A percentile compares a stretch with the other conserved stretches of the same genome.
Conservation (phyloP, 2,888 invertebrate species). For the Mythimna loreyi region DNA sequence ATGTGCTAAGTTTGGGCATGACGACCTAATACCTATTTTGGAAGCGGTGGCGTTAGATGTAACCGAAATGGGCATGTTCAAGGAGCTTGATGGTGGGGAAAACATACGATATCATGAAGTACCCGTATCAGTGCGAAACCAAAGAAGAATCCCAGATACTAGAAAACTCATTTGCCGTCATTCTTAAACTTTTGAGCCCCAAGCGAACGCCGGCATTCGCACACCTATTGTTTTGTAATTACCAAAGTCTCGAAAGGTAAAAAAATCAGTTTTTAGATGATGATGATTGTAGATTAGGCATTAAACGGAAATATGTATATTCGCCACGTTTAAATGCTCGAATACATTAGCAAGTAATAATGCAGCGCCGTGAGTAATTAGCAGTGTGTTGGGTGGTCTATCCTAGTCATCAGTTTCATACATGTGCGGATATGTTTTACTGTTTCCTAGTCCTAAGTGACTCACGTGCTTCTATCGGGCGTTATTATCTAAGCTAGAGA, state of each 20-base stretch:
- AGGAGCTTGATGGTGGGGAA: not conserved
- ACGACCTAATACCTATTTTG: constrained; percentile 40
- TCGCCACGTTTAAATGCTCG: constrained; percentile 55
- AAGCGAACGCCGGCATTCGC: too few species aligned
- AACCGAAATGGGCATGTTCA: constrained; percentile 21
- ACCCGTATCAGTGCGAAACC: not conserved
- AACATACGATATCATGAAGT: not conserved
- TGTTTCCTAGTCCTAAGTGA: not conserved
- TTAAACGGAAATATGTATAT: constrained; percentile 38
- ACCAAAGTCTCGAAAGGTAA: too few species aligned
- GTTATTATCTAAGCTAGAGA: not conserved
- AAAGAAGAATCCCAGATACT: not conserved
- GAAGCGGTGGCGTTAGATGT: constrained; percentile 40
- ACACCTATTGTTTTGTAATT: too few species aligned
- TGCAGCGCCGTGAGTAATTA: constrained; percentile 60
- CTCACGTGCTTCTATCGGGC: not conserved
- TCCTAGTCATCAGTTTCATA: constrained; percentile 39
- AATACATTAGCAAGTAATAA: constrained; percentile 60
- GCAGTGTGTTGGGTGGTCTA: constrained; percentile 50
- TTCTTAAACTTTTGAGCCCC: constrained; percentile 23
- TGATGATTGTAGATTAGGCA: constrained; percentile 24
- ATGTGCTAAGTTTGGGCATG: constrained; percentile 33
- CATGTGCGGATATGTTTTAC: constrained; percentile 26
- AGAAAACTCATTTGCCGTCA: not conserved
- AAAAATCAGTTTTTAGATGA: not conserved